These are phyloP conservation scores for Galeopsomyia nigrocyanea DNA, from an alignment of 2,888 invertebrate species.

Conservation along the genomic window DNA sequence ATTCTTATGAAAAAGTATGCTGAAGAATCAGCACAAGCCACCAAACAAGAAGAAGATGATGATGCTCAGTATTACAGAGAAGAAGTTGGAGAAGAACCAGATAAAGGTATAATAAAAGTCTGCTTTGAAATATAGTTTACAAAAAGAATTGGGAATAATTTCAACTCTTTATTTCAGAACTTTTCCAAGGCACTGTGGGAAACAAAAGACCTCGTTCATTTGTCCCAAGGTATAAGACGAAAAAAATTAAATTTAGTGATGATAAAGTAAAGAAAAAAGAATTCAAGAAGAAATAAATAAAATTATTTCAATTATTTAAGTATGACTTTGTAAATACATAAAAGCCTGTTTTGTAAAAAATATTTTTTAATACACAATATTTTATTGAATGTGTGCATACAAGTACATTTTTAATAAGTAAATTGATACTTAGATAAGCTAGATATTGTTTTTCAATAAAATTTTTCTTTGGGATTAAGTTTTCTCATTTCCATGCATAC, in stretches of 20 bases:
- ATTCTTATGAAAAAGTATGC: conserved; percentile 69
- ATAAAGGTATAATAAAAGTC: conserved; percentile 74
- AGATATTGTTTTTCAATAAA: conserved; percentile 38
- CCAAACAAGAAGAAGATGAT: conserved; percentile 74
- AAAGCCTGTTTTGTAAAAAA: conserved; percentile 10
- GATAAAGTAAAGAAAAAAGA: conserved; percentile 31
- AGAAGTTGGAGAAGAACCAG: conserved; percentile 92
- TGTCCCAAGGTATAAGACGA: conserved; percentile 54
- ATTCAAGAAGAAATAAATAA: conserved; percentile 27
- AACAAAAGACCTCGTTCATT: conserved; percentile 52
- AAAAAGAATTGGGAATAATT: too few species aligned
- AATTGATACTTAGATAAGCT: conserved; percentile 6
- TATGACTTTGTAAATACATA: conserved; percentile 35
- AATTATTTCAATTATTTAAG: not conserved
- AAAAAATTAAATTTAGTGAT: conserved; percentile 53
- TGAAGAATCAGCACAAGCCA: conserved; percentile 70
- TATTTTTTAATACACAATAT: conserved; percentile 6
- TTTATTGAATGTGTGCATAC: not conserved
- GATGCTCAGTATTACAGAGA: conserved; percentile 87
- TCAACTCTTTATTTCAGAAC: conserved; percentile 33
- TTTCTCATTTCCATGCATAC: not conserved
- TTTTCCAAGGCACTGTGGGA: conserved; percentile 44
- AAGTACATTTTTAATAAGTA: conserved; percentile 14
- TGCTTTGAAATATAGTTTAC: too few species aligned
- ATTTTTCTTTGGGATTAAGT: conserved; percentile 3